Evolutionary conservation across 2,888 invertebrate species (phyloP).

Genomic region (Cryptophagus acutangulus): DNA sequence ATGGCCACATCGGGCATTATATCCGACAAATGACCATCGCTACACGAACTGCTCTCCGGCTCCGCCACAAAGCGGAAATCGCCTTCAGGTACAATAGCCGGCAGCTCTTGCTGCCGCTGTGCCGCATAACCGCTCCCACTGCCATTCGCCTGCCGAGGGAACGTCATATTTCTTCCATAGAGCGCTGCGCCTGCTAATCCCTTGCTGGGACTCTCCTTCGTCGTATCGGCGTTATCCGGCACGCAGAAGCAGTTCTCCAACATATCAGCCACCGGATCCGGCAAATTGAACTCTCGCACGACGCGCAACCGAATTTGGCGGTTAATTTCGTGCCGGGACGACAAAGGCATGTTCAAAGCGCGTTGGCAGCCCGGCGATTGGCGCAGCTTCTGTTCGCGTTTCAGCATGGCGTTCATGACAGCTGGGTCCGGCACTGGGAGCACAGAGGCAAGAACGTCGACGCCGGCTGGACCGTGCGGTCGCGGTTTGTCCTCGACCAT

Average conservation of each 20-base stretch:
- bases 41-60: conserved; percentile 56
- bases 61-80: conserved; percentile 48
- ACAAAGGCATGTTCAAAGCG: conserved; percentile 69
- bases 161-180: conserved; percentile 60
- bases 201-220: conserved; percentile 48
- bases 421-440: conserved; percentile 73
- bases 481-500: conserved; percentile 58
- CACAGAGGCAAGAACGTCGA: conserved; percentile 61
- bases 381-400: conserved; percentile 78
- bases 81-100: conserved; percentile 62
- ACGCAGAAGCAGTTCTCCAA: conserved; percentile 54
- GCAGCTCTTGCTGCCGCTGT: conserved; percentile 55
- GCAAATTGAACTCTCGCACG: conserved; percentile 89
- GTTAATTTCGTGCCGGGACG: conserved; percentile 71
- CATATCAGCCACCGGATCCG: conserved; percentile 80
- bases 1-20: conserved; percentile 91
- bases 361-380: conserved; percentile 74
- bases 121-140: conserved; percentile 35
- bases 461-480: conserved; percentile 50
- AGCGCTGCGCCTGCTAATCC: conserved; percentile 31
- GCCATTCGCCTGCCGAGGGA: conserved; percentile 51
- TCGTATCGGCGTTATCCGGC: conserved; percentile 41
- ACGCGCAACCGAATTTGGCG: conserved; percentile 79
- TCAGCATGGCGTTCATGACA: conserved; percentile 73
- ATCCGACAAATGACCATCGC: conserved; percentile 69